These are phyloP conservation scores for Schizopygopsis malacanthus DNA, from an alignment of 2,797 vertebrate genomes.

Conservation along the genomic window DNA sequence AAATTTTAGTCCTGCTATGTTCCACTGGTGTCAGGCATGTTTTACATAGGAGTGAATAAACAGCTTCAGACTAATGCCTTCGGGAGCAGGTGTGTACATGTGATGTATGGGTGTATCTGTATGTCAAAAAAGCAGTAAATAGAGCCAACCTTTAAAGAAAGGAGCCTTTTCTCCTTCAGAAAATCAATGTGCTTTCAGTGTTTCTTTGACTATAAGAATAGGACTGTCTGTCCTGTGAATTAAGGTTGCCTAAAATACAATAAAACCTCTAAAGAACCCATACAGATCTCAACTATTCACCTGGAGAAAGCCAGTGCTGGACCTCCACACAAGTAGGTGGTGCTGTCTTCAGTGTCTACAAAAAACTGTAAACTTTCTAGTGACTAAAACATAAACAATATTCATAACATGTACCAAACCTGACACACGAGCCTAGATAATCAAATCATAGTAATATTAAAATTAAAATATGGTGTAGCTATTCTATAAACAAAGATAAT, in stretches of 20 bases:
- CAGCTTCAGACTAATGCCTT: constrained; percentile 7
- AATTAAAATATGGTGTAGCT: background rate
- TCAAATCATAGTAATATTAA: background rate
- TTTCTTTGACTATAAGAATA: constrained; percentile 26
- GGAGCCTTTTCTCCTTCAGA: constrained; percentile 25
- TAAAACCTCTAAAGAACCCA: constrained; percentile 10
- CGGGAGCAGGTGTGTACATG: background rate
- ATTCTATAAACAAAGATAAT: background rate
- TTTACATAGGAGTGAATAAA: constrained; percentile 20
- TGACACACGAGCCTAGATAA: background rate
- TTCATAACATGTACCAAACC: background rate
- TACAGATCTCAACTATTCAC: constrained; percentile 22
- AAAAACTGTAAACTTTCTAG: background rate
- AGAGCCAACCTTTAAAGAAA: constrained; percentile 7
- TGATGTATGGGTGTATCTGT: constrained; percentile 5
- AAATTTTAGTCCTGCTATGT: background rate
- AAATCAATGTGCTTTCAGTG: constrained; percentile 40
- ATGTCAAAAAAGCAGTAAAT: constrained; percentile 16
- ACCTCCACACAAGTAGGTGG: constrained; percentile 21
- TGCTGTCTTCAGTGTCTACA: background rate
- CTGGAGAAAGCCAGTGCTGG: background rate
- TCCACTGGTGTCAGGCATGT: background rate
- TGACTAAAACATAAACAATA: background rate
- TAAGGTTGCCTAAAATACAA: constrained; percentile 10
- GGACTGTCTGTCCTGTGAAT: constrained; percentile 12